These are phyloP conservation scores for Lasioglossum pauxillum DNA, from an alignment of 2,888 invertebrate species.

Conservation along the genomic window DNA sequence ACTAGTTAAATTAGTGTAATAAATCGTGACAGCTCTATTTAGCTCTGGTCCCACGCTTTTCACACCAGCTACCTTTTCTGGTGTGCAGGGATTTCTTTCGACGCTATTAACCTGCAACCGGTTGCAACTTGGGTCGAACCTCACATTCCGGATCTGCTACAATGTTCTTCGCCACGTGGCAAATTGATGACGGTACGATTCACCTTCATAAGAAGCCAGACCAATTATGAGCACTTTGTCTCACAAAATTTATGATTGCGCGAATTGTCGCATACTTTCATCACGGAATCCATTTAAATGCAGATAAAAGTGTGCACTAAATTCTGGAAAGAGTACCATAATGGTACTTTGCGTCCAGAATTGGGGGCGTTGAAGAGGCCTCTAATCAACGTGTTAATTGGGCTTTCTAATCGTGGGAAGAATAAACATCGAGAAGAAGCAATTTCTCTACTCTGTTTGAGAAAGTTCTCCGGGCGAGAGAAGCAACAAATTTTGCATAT, in stretches of 20 bases:
- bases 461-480: background rate
- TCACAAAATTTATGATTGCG: background rate
- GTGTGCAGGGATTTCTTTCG: background rate
- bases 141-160: constrained; percentile 40
- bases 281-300: background rate
- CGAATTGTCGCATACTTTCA: background rate
- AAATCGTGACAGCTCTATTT: background rate
- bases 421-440: background rate
- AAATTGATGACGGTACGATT: background rate
- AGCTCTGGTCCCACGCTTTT: background rate
- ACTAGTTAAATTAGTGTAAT: background rate
- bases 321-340: background rate
- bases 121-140: constrained; percentile 27
- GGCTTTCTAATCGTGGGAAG: constrained; percentile 17
- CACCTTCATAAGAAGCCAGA: background rate
- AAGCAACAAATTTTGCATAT: background rate
- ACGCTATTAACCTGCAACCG: constrained; percentile 22
- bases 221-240: background rate
- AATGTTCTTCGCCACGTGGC: background rate
- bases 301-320: background rate
- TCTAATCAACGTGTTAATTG: background rate
- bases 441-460: background rate
- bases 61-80: background rate
- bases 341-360: background rate
- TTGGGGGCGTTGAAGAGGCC: background rate